Evolutionary conservation across 2,113 vertebrate genomes (phyloP), one percentile per base, ranked within the genome.

Genomic region (Maylandia zebra): DNA sequence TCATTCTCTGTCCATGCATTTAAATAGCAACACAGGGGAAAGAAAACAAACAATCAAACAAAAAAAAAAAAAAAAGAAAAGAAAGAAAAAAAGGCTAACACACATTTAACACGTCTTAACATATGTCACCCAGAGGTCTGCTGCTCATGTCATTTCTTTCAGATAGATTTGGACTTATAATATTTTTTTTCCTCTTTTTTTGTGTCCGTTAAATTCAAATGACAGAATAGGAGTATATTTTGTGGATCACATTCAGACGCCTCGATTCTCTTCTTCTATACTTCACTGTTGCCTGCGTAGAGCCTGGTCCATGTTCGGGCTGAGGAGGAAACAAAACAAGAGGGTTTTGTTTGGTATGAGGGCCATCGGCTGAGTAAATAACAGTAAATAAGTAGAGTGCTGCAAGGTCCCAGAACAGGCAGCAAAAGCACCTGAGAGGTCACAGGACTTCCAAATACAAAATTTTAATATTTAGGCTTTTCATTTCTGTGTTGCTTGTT

Each of bases 271-370:
- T 74, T 91, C 93, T 85, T 95, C 96, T 97, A 97, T 95, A 97
- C 96, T 97, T 98, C 98, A 96, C 97, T 97, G 97, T 98, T 98
- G 96, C 97, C 97, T 88, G 98, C 98, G 93, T 99, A 98, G 97
- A 98, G 97, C 97, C 97, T 97, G 98, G 98, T 99, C 98, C 99
- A 99, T 98, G 98, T 97, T 97, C 98, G 98, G 94, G 99, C 99
- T 99, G 98, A 89, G 92, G 56, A 76, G 76, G 87, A 57, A 38
- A 83, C 34, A 95, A 48, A 86, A 90, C 27, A 86, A 64, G 32
- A 66, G 10, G 32, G 82, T 36, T 43, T 57, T 43, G 43, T 43
- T 16, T 74, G 55, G 41, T 11, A 27, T 22, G 22, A 19, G 22
- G 71, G 45, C 71, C 27, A 32, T 50, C 24, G 32, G 45, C 43